These are phyloP conservation scores for Scaptomyza caliginosa DNA, from an alignment of 2,888 invertebrate species.

Conservation along the genomic window DNA sequence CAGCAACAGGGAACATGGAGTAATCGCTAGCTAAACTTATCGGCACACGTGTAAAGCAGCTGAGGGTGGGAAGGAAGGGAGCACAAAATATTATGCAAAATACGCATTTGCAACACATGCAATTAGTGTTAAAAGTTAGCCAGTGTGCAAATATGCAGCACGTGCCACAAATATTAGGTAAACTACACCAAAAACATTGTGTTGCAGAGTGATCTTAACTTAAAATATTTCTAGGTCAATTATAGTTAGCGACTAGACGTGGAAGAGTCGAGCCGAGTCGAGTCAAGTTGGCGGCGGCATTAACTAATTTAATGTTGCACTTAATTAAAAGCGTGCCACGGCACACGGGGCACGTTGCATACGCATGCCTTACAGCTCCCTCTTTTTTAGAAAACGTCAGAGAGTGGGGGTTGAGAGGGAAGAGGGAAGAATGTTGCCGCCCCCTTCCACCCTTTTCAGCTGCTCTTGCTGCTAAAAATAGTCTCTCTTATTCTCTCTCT, in stretches of 20 bases:
- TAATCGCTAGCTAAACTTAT: constrained; percentile 37
- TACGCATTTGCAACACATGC: constrained; percentile 21
- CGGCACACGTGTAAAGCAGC: constrained; percentile 69
- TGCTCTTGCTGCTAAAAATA: constrained; percentile 59
- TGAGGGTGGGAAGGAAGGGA: constrained; percentile 33
- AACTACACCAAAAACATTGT: no score
- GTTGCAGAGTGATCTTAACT: constrained; percentile 26
- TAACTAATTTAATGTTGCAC: constrained; percentile 79
- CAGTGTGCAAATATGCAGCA: constrained; percentile 19
- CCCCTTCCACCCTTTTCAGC: constrained; percentile 13
- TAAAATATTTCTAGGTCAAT: constrained; percentile 77
- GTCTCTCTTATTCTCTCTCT: constrained; percentile 37
- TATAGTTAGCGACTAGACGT: constrained; percentile 55
- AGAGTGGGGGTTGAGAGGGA: no score
- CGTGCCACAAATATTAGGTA: constrained; percentile 24
- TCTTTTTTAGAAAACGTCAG: no score
- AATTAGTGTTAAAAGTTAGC: constrained; percentile 21
- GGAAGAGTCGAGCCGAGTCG: constrained; percentile 9
- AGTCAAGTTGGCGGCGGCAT: constrained; percentile 14
- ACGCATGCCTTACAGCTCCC: constrained; percentile 46
- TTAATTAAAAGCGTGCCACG: constrained; percentile 72
- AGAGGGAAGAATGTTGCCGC: background rate
- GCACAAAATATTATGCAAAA: constrained; percentile 24
- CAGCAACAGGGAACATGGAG: background rate
- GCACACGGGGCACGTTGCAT: constrained; percentile 26